Evolutionary conservation across 2,113 vertebrate species (phyloP).

Genomic region (Murina feae): DNA sequence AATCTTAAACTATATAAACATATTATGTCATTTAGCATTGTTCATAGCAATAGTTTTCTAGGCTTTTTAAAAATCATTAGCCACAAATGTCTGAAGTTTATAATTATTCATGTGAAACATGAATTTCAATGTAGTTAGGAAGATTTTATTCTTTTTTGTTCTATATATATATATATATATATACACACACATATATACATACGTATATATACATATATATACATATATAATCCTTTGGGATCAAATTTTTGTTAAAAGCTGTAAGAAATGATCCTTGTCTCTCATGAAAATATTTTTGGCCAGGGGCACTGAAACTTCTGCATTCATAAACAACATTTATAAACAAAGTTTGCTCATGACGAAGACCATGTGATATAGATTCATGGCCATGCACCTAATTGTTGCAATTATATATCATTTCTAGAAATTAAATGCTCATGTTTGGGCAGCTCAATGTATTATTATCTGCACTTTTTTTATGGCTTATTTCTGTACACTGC

Average conservation of each 20-base stretch:
- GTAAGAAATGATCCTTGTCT: conserved; percentile 35
- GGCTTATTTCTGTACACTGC: conserved; percentile 60
- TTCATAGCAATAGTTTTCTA: conserved; percentile 19
- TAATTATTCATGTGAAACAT: conserved; percentile 27
- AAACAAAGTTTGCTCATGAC: conserved; percentile 71
- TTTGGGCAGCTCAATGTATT: conserved; percentile 65
- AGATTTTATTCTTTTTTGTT: neutral
- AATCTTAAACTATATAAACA: conserved; percentile 54
- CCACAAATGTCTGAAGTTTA: neutral
- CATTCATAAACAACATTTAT: conserved; percentile 67
- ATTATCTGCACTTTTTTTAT: conserved; percentile 67
- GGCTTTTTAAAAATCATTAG: neutral
- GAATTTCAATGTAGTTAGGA: neutral
- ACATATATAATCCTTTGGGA: too few species aligned
- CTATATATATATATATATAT: too few species aligned
- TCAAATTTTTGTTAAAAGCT: conserved; percentile 30
- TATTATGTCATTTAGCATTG: conserved; percentile 23
- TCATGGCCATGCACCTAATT: conserved; percentile 14
- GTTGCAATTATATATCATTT: conserved; percentile 48
- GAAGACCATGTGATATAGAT: conserved; percentile 40
- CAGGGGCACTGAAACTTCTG: conserved; percentile 43
- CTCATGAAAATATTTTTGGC: conserved; percentile 63
- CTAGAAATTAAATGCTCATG: conserved; percentile 73
- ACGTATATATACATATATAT: too few species aligned
- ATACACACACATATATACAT: too few species aligned